Conservation (phyloP, 2,888 invertebrate species). For the Andricus curvator region DNA sequence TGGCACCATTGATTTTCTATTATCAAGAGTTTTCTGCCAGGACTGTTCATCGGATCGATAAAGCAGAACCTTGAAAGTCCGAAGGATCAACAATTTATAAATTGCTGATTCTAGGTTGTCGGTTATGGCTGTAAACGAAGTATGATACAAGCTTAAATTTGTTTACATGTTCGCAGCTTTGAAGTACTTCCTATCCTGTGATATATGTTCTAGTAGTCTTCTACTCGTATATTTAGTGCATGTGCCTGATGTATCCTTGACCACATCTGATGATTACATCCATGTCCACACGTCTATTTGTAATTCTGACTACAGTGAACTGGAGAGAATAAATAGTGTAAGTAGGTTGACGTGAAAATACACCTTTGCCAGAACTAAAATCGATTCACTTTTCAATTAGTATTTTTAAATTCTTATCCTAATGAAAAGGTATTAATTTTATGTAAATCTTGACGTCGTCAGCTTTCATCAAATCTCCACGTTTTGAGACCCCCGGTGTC, state of each 20-base stretch:
- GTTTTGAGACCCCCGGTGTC: too few species aligned
- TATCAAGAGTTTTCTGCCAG: background rate
- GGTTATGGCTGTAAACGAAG: background rate
- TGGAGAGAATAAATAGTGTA: background rate
- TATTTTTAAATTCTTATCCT: background rate
- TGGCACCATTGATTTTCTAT: slow-evolving; percentile 11
- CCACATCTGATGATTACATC: background rate
- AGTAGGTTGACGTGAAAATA: background rate
- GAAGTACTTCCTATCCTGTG: background rate
- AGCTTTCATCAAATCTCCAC: too few species aligned
- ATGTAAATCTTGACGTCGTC: too few species aligned
- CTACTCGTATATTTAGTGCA: background rate
- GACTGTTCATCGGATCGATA: background rate
- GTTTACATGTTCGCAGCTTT: background rate
- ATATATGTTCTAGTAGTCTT: background rate
- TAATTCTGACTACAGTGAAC: background rate
- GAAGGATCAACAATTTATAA: slow-evolving; percentile 16
- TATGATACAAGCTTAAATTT: slow-evolving; percentile 12
- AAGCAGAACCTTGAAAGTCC: slow-evolving; percentile 9
- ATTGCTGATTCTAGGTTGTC: background rate
- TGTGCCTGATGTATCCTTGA: background rate
- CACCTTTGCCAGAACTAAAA: background rate
- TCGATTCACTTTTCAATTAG: background rate
- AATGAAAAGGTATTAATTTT: too few species aligned
- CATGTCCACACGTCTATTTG: background rate